These are phyloP conservation scores for Zaprionus obscuricornis DNA, from an alignment of 2,888 invertebrate genomes.

Conservation along the genomic window DNA sequence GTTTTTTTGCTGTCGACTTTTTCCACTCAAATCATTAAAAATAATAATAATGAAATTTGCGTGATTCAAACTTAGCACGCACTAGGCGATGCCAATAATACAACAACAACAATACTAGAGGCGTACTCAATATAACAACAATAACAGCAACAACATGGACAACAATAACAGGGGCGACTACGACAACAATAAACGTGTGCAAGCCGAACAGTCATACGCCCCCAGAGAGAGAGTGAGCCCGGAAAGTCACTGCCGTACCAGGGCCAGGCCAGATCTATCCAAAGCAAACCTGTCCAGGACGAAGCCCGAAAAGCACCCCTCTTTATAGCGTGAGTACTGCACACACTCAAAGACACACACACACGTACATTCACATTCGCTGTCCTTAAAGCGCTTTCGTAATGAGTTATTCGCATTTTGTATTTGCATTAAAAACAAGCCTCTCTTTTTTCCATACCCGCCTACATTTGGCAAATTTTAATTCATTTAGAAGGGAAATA, in stretches of 20 bases:
- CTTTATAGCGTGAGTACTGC: slow-evolving; percentile 57
- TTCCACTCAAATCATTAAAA: slow-evolving; percentile 77
- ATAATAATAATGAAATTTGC: slow-evolving; percentile 78
- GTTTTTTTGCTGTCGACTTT: slow-evolving; percentile 42
- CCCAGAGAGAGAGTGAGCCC: slow-evolving; percentile 34
- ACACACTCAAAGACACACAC: slow-evolving; percentile 23
- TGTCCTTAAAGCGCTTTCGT: slow-evolving; percentile 76
- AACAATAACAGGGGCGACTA: slow-evolving; percentile 48
- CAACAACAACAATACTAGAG: slow-evolving; percentile 23
- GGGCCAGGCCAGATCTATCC: slow-evolving; percentile 24
- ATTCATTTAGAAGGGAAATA: slow-evolving; percentile 74
- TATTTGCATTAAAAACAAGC: slow-evolving; percentile 69
- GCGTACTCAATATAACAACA: no score
- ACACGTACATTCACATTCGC: slow-evolving; percentile 27
- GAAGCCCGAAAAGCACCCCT: slow-evolving; percentile 65
- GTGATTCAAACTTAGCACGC: slow-evolving; percentile 76
- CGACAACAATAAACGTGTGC: slow-evolving; percentile 51
- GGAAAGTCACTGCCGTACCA: slow-evolving; percentile 18
- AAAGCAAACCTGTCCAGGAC: slow-evolving; percentile 20
- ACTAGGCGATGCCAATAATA: slow-evolving; percentile 72
- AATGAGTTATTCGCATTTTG: slow-evolving; percentile 79
- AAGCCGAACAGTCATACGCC: slow-evolving; percentile 62
- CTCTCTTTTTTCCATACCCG: slow-evolving; percentile 41
- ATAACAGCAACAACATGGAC: slow-evolving; percentile 19
- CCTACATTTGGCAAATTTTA: slow-evolving; percentile 70